These are phyloP conservation scores for Lethocerus indicus DNA, from an alignment of 1,140 invertebrate species.

Conservation along the genomic window DNA sequence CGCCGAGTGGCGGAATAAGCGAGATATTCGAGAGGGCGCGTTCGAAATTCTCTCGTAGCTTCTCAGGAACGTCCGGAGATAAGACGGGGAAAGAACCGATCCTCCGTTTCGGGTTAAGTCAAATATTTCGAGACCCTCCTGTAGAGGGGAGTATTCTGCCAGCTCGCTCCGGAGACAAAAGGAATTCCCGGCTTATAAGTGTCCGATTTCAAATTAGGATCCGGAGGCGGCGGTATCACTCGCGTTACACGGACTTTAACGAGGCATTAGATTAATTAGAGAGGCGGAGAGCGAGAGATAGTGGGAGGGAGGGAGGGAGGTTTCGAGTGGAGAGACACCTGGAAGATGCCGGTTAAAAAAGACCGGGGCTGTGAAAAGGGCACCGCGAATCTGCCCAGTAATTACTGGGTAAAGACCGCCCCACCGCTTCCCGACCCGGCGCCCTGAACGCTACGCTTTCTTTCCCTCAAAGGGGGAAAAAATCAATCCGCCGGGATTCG, in stretches of 20 bases:
- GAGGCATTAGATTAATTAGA: conserved; percentile 7
- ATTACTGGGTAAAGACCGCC: conserved; percentile 2
- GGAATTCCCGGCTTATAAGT: too few relatives aligned
- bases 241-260: conserved; percentile 3
- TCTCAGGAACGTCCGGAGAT: too few relatives aligned
- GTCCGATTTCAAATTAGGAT: neutral
- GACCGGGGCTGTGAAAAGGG: neutral
- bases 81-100: too few relatives aligned
- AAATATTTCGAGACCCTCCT: too few relatives aligned
- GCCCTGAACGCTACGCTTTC: neutral
- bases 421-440: neutral
- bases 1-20: too few relatives aligned
- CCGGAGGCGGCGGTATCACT: neutral
- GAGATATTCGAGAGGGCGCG: too few relatives aligned
- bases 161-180: too few relatives aligned
- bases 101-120: too few relatives aligned
- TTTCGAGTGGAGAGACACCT: neutral
- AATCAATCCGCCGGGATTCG: conserved; percentile 8
- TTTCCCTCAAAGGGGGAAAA: too few relatives aligned
- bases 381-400: neutral
- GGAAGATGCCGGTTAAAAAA: neutral
- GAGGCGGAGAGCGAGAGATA: neutral
- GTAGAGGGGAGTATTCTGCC: too few relatives aligned
- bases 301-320: neutral
- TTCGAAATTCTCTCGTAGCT: too few relatives aligned